These are phyloP conservation scores for Hemicordylus capensis DNA, from an alignment of 2,113 vertebrate genomes.

Conservation along the genomic window DNA sequence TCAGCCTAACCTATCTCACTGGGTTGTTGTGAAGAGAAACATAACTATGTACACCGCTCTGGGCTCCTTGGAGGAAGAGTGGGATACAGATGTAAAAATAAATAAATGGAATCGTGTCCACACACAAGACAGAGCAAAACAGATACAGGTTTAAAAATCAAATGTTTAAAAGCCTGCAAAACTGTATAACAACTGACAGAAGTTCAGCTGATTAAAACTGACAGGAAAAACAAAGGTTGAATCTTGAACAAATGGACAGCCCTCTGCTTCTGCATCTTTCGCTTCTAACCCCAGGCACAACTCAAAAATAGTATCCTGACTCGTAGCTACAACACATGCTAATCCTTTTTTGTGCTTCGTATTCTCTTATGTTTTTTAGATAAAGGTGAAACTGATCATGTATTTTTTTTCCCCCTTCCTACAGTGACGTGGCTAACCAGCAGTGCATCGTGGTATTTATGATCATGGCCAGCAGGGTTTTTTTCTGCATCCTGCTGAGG, in stretches of 20 bases:
- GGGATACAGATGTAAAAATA: too few species aligned
- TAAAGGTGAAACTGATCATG: not conserved
- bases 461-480: not conserved
- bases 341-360: not conserved
- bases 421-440: conserved; percentile 22
- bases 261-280: not conserved
- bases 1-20: too few species aligned
- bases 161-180: too few species aligned
- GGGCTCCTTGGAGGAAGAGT: too few species aligned
- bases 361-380: not conserved
- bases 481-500: conserved; percentile 7
- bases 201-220: not conserved
- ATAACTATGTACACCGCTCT: too few species aligned
- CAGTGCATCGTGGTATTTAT: not conserved
- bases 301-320: not conserved
- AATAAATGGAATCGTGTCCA: too few species aligned
- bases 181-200: not conserved
- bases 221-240: not conserved
- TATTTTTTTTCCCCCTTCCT: not conserved
- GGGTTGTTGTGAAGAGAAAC: too few species aligned
- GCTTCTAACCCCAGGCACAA: not conserved
- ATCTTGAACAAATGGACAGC: not conserved
- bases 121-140: too few species aligned
- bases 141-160: too few species aligned
- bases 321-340: not conserved